Base-by-base conservation (phyloP, 2,888 invertebrate genomes). In the Ecliptopera silaceata region DNA sequence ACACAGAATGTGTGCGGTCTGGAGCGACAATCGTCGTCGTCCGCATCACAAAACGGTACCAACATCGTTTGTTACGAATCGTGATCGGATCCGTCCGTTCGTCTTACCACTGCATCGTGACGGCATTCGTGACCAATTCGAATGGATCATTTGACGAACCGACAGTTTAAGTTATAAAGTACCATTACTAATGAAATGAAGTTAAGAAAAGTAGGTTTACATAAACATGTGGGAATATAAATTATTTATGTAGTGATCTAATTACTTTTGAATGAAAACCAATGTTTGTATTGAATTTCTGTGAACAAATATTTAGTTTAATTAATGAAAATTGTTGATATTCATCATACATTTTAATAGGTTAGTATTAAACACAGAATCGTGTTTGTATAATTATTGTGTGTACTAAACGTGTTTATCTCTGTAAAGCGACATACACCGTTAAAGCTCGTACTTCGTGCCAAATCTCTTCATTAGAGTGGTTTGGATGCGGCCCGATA, bases 381-480 rank as follows among this genome's bases (percentile, higher is more conserved):
- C 46, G 53, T 48, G 54, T 51, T 47, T 57, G 62, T 63, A 57
- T 62, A 63, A 65, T 65, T 58, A 64, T 55, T 63, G 45, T 57
- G 50, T 59, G 52, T 60, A 59, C 59, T 59, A 74, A 74, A 72
- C 70, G 72, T 72, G 74, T 80, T 80, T 79, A 80, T 80, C 74
- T 77, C 71, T 60, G 60, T 62, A 57, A 47, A 65, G 69, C 77
- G 74, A 72, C 74, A 74, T 71, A 77, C 76, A 80, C 86, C 82
- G 84, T 84, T 88, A 84, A 80, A 79, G 81, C 81, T 77, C 77
- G 82, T 77, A 79, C 79, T 80, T 84, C 87, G 87, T 87, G 88
- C 89, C 88, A 88, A 88, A 89, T 89, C 86, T 88, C 86, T 88
- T 88, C 84, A 87, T 89, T 87, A 87, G 82, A 84, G 81, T 82